A percentile compares a stretch with the other conserved stretches of the same genome.
Conservation (phyloP, 2,888 invertebrate genomes). For the Nymphalis polychloros region DNA sequence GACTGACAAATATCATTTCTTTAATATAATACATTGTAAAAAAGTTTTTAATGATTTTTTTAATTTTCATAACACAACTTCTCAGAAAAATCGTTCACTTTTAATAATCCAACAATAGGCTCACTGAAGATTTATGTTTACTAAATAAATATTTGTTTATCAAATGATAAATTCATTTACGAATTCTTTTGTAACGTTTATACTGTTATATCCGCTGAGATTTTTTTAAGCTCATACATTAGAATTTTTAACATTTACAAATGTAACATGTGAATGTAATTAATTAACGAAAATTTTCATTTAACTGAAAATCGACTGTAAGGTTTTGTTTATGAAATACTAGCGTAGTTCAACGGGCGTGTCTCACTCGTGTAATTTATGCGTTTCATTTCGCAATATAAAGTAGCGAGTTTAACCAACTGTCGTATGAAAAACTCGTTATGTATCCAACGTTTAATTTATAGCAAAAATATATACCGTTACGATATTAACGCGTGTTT, state of each 20-base stretch:
- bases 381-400: constrained; percentile 76
- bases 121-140: constrained; percentile 8
- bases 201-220: background rate
- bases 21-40: constrained; percentile 51
- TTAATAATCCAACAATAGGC: background rate
- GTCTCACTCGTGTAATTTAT: constrained; percentile 63
- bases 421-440: constrained; percentile 74
- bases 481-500: constrained; percentile 43
- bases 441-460: constrained; percentile 67
- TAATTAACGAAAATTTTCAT: background rate
- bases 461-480: constrained; percentile 69
- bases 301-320: background rate
- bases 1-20: constrained; percentile 55
- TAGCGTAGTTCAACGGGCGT: constrained; percentile 31
- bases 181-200: background rate
- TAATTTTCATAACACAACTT: constrained; percentile 32
- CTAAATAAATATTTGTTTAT: constrained; percentile 16
- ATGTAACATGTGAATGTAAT: background rate
- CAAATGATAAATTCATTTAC: constrained; percentile 21
- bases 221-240: background rate
- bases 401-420: constrained; percentile 66
- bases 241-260: background rate
- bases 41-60: constrained; percentile 28
- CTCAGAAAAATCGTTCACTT: background rate
- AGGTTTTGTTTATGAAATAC: constrained; percentile 35